Evolutionary conservation across 2,797 vertebrate species (phyloP).

Genomic region (Hemitrygon akajei): DNA sequence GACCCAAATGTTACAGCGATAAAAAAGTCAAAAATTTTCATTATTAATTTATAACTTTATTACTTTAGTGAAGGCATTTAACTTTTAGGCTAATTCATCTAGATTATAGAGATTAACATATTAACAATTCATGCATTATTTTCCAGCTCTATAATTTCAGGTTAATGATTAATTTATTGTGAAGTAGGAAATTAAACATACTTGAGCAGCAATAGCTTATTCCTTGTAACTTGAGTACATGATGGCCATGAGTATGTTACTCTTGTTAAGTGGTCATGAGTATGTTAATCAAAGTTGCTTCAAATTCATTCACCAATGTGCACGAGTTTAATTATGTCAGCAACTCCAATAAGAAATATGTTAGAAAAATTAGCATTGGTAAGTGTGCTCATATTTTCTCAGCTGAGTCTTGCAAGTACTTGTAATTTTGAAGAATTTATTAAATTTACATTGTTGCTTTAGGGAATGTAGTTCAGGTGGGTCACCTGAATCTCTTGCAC

Average conservation of each 20-base stretch:
- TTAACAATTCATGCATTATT: background rate
- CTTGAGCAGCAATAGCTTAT: background rate
- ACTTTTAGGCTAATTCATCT: background rate
- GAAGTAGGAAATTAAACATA: background rate
- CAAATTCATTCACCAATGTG: background rate
- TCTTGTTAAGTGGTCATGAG: background rate
- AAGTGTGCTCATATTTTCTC: background rate
- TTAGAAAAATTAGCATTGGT: background rate
- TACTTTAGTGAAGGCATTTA: background rate
- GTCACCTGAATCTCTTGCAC: background rate
- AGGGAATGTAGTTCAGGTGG: background rate
- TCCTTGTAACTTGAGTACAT: background rate
- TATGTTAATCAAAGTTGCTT: background rate
- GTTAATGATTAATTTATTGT: background rate
- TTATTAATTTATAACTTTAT: background rate
- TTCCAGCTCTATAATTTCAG: background rate
- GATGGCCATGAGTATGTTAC: background rate
- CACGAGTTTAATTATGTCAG: background rate
- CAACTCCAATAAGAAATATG: background rate
- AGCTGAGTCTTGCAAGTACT: background rate
- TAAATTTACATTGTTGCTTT: background rate
- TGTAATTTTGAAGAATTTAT: background rate
- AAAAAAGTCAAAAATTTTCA: background rate
- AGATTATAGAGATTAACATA: background rate
- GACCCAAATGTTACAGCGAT: background rate